Percentiles rank a stretch among this genome's conserved stretches.
These are phyloP conservation scores for Incurvaria masculella DNA, from an alignment of 2,888 invertebrate genomes.

Conservation along the genomic window DNA sequence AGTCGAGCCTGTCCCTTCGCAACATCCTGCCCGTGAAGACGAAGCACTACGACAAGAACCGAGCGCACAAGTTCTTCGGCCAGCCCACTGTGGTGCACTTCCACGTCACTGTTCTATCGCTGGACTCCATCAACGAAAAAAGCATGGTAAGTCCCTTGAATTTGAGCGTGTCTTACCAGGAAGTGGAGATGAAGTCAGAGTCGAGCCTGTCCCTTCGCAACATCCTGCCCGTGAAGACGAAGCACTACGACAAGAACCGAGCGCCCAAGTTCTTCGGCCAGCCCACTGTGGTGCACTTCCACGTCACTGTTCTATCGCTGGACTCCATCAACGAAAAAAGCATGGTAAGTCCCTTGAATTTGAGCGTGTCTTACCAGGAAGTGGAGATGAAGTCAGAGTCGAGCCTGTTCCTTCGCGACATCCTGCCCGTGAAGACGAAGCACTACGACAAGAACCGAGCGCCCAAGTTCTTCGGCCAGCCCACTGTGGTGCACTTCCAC, in stretches of 20 bases:
- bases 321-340: constrained; percentile 96
- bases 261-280: constrained; percentile 83
- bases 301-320: constrained; percentile 84
- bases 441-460: constrained; percentile 24
- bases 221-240: constrained; percentile 79
- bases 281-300: constrained; percentile 87
- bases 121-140: constrained; percentile 95
- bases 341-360: constrained; percentile 63
- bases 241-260: constrained; percentile 86
- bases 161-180: constrained; percentile 43
- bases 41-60: constrained; percentile 24
- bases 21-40: constrained; percentile 64
- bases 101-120: constrained; percentile 84
- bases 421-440: constrained; percentile 24
- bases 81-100: constrained; percentile 88
- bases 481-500: constrained; percentile 87
- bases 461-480: constrained; percentile 32
- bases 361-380: constrained; percentile 42
- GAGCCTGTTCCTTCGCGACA: constrained; percentile 74
- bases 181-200: constrained; percentile 42
- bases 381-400: constrained; percentile 42
- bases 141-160: constrained; percentile 85
- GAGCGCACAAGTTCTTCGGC: too few relatives aligned
- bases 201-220: constrained; percentile 71
- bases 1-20: constrained; percentile 60